These are phyloP conservation scores for Limnephilus rhombicus DNA, from an alignment of 2,888 invertebrate species.

Conservation along the genomic window DNA sequence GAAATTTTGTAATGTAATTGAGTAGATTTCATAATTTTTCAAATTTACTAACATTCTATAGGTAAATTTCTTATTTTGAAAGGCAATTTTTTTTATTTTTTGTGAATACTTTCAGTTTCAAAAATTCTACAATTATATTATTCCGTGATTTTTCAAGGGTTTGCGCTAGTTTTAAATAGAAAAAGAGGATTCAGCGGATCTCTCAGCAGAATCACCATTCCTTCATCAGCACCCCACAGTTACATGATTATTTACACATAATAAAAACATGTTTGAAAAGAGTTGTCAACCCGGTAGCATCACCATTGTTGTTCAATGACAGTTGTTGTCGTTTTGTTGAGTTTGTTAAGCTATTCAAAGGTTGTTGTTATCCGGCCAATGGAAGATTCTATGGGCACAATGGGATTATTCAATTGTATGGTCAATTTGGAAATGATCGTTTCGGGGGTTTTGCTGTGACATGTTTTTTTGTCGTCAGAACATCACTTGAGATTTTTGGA, in stretches of 20 bases:
- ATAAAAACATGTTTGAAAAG: conserved; percentile 37
- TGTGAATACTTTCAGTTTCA: too few relatives aligned
- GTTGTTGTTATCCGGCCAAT: conserved; percentile 31
- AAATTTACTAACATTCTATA: too few relatives aligned
- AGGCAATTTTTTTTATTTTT: too few relatives aligned
- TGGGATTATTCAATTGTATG: conserved; percentile 54
- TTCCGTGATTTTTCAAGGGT: too few relatives aligned
- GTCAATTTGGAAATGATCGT: conserved; percentile 50
- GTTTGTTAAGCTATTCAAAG: neutral
- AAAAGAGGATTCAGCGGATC: neutral
- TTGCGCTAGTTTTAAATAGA: too few relatives aligned
- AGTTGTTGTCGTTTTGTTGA: conserved; percentile 36
- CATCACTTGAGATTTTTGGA: conserved; percentile 16
- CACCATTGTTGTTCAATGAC: conserved; percentile 23
- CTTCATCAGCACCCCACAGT: neutral
- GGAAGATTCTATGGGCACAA: conserved; percentile 34
- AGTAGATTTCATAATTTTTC: too few relatives aligned
- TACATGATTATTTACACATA: neutral
- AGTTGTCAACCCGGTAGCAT: conserved; percentile 43
- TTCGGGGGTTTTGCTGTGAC: neutral
- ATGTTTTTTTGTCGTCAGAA: conserved; percentile 2
- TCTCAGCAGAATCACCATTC: neutral
- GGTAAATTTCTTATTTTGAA: too few relatives aligned
- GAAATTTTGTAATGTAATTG: too few relatives aligned
- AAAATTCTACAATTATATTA: too few relatives aligned